Conservation (phyloP, 1,140 invertebrate species). For the Augochlora pura region DNA sequence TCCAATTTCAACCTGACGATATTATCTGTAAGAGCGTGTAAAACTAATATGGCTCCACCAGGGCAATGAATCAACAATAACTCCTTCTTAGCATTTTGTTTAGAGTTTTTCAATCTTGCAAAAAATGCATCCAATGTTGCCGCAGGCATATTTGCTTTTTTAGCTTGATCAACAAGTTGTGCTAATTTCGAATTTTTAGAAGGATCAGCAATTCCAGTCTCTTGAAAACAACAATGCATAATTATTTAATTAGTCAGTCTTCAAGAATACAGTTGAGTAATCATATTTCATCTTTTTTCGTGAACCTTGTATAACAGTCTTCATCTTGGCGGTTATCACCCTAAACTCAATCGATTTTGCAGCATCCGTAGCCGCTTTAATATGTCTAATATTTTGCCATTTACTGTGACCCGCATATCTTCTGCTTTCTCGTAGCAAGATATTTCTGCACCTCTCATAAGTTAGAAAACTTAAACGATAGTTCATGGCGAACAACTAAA, state of each 20-base stretch:
- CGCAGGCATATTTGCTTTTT: slow-evolving; percentile 82
- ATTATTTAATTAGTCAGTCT: not conserved
- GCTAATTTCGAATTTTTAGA: slow-evolving; percentile 81
- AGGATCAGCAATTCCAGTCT: slow-evolving; percentile 81
- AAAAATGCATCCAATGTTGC: slow-evolving; percentile 82
- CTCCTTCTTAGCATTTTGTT: slow-evolving; percentile 69
- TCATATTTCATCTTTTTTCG: not conserved
- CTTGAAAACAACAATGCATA: slow-evolving; percentile 73
- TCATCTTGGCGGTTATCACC: slow-evolving; percentile 80
- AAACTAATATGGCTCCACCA: slow-evolving; percentile 73
- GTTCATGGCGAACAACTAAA: not conserved
- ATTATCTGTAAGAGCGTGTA: slow-evolving; percentile 76
- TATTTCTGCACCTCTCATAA: slow-evolving; percentile 6
- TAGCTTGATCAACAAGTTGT: slow-evolving; percentile 82
- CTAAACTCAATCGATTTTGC: slow-evolving; percentile 78
- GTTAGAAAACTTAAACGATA: not conserved
- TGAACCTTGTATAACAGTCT: slow-evolving; percentile 80
- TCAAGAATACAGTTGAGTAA: too few species aligned
- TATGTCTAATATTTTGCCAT: slow-evolving; percentile 87
- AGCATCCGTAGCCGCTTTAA: slow-evolving; percentile 83
- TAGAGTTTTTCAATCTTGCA: slow-evolving; percentile 77
- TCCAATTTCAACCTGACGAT: slow-evolving; percentile 64
- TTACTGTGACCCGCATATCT: slow-evolving; percentile 86
- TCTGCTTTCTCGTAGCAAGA: slow-evolving; percentile 51
- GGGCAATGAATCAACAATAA: slow-evolving; percentile 79